Percentiles rank a stretch among this genome's conserved stretches.
These are phyloP conservation scores for Taxidea taxus DNA, from an alignment of 2,113 vertebrate genomes.

Conservation along the genomic window DNA sequence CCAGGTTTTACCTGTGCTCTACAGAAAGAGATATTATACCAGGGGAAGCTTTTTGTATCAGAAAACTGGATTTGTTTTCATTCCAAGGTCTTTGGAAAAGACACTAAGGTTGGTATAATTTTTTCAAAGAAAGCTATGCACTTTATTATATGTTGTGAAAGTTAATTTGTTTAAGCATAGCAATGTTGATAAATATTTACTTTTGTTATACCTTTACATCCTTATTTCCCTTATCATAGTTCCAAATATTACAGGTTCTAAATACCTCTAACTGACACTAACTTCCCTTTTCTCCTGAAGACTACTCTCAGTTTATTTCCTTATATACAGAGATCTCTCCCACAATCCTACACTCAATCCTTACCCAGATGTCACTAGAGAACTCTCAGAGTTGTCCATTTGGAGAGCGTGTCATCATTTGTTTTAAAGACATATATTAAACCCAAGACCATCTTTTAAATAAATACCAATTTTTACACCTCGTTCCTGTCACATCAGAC, in stretches of 20 bases:
- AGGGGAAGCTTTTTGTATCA: constrained; percentile 95
- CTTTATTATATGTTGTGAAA: neutral
- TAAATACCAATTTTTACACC: neutral
- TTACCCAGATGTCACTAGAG: neutral
- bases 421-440: neutral
- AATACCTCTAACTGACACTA: neutral
- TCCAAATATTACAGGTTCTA: neutral
- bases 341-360: neutral
- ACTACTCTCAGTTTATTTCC: neutral
- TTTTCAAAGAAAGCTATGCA: neutral
- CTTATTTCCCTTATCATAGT: neutral
- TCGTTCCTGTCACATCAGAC: neutral
- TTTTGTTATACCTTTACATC: neutral
- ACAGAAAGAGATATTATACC: constrained; percentile 97
- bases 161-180: neutral
- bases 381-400: neutral
- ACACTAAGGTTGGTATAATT: constrained; percentile 90
- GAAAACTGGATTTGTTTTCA: constrained; percentile 98
- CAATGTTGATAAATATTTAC: neutral
- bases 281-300: neutral
- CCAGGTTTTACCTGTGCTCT: constrained; percentile 96
- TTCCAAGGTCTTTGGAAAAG: constrained; percentile 98
- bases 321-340: neutral
- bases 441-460: neutral
- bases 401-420: neutral